phyloP scores from a whole-genome alignment of 2,113 vertebrate species.

The Danionella cerebrum region DNA sequence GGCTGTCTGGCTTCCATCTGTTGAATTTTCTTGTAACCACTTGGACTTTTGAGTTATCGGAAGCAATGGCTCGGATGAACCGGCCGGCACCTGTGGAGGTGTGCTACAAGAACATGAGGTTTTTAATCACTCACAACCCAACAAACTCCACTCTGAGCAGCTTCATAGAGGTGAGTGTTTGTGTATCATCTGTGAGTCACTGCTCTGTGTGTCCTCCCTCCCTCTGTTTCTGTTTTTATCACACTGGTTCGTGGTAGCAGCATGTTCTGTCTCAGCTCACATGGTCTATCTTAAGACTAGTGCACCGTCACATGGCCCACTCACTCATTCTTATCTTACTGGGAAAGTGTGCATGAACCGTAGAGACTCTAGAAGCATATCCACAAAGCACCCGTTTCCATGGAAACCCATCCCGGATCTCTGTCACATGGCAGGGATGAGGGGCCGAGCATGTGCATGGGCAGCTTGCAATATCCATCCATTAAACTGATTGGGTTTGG shows the following conservation, averaged over 20 bases:
- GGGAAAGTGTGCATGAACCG: not conserved
- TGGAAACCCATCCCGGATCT: slow-evolving; percentile 21
- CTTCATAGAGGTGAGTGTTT: slow-evolving; percentile 43
- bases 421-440: slow-evolving; percentile 21
- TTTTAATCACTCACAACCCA: slow-evolving; percentile 75
- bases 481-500: not conserved
- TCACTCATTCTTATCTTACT: slow-evolving; percentile 23
- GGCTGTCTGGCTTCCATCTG: not conserved
- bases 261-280: not conserved
- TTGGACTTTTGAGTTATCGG: not conserved
- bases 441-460: not conserved
- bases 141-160: slow-evolving; percentile 45
- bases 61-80: slow-evolving; percentile 77
- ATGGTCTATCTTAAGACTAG: slow-evolving; percentile 14
- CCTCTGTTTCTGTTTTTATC: not conserved
- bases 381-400: slow-evolving; percentile 24
- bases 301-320: not conserved
- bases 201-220: not conserved
- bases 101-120: slow-evolving; percentile 83
- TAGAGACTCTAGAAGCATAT: slow-evolving; percentile 10
- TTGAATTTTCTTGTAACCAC: not conserved
- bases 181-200: not conserved
- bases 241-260: not conserved
- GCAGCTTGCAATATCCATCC: not conserved
- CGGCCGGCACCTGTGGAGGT: slow-evolving; percentile 80